Base-by-base conservation (phyloP, 1,140 invertebrate genomes). In the Kradibia gibbosae region DNA sequence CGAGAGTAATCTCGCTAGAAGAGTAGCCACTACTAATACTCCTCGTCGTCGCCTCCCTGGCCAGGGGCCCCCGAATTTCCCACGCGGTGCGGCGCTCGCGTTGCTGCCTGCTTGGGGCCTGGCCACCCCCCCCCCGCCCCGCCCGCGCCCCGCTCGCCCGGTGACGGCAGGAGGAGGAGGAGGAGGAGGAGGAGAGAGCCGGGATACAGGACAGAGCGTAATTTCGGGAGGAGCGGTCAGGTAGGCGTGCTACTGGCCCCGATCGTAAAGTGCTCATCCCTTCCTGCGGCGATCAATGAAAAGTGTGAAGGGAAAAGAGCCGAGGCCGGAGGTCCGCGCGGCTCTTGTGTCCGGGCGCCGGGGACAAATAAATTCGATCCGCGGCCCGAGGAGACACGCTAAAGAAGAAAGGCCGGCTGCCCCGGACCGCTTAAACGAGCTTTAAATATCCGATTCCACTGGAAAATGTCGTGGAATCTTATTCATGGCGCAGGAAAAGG, bases 251-350 rank as follows among this genome's bases (percentile, higher is more conserved):
- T 11, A 53, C 50, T 39, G 39, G 50, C 73, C 55, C 45, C 50
- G 67, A 11, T 48, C 53, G n/a, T 72, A 79, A 71, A 57, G 7
- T 70, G 78, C 39, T 60, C n/a, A 79, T 72, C 65, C 77, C 48
- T 55, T 78, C 77, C 48, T 28, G 76, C 22, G 70, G 50, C 67
- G 48, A 79, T 79, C 45, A 60, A 79, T 79, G 78, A 79, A 79
- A 80, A 79, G 78, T 79, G 78, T 55, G 75, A 79, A 53, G 42
- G 53, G 62, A 80, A 60, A 20, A 20, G 42, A 72, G 67, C 57
- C 42, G 39, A 70, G 20, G 65, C 22, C n/a, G 22, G 25, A 5
- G 20, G 34, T 57, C 55, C 34, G 53, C 45, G 22, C 25, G 48
- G 15, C 11, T 1, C 39, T n/a, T 22, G 53, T 2, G 4, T 25